Evolutionary conservation across 2,888 invertebrate genomes (phyloP).

Genomic region (Acanthosepion lycidas): DNA sequence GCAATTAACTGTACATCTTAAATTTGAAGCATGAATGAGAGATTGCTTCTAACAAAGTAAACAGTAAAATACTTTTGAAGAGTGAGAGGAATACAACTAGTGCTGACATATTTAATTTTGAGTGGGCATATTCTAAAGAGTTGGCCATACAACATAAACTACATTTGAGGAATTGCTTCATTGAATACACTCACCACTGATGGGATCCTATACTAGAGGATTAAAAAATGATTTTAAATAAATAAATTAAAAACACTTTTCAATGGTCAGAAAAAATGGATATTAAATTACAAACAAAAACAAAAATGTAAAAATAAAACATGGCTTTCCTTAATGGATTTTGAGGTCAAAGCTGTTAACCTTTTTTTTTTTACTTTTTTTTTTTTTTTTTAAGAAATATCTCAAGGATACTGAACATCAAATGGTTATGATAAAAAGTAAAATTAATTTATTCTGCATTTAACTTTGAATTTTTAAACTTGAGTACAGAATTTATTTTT

Average conservation of each 20-base stretch:
- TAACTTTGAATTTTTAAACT: too few species aligned
- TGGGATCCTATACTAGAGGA: slow-evolving; percentile 17
- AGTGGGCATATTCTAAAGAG: background rate
- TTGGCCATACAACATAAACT: background rate
- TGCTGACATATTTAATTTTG: background rate
- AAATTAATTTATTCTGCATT: too few species aligned
- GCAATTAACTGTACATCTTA: background rate
- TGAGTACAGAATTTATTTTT: too few species aligned
- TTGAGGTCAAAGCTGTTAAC: too few species aligned
- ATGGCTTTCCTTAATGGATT: background rate
- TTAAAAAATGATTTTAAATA: background rate
- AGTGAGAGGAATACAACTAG: background rate
- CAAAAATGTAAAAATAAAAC: background rate
- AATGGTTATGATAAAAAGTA: too few species aligned
- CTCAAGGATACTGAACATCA: too few species aligned
- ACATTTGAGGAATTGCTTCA: background rate
- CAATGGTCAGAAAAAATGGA: background rate
- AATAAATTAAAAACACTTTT: background rate
- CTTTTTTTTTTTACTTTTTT: too few species aligned
- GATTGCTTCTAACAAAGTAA: background rate
- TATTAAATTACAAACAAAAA: background rate
- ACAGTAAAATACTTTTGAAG: background rate
- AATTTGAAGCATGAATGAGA: background rate
- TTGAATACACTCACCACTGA: slow-evolving; percentile 13
- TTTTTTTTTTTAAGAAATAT: too few species aligned